phyloP scores from a whole-genome alignment of 1,140 invertebrate genomes.

The Portunus trituberculatus region DNA sequence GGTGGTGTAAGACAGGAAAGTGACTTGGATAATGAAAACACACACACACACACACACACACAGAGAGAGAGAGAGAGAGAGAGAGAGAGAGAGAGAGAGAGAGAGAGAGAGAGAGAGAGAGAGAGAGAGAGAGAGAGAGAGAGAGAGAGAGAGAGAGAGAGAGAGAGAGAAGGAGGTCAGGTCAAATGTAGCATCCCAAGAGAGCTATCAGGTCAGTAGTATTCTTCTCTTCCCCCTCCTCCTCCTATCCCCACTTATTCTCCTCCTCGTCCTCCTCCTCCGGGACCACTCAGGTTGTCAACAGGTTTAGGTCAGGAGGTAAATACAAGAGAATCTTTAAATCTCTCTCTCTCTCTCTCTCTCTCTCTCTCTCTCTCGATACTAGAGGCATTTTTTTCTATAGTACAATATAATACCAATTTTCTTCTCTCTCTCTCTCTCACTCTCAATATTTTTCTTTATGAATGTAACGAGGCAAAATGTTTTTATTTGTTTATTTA shows the following conservation, averaged over 20 bases:
- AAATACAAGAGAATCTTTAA: not conserved
- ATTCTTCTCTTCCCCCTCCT: not conserved
- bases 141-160: not conserved
- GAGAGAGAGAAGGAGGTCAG: not conserved
- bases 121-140: too few species aligned
- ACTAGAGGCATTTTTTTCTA: too few species aligned
- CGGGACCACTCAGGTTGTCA: not conserved
- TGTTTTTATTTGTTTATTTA: too few species aligned
- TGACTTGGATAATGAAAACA: too few species aligned
- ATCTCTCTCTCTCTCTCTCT: not conserved
- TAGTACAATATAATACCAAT: too few species aligned
- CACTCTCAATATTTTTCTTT: not conserved
- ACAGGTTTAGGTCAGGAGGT: constrained; percentile 18
- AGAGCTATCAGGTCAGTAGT: not conserved
- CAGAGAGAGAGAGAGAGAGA: too few species aligned
- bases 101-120: too few species aligned
- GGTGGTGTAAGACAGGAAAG: too few species aligned
- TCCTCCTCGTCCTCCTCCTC: too few species aligned
- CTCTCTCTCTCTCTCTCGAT: not conserved
- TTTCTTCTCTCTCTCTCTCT: not conserved
- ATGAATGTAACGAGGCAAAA: not conserved
- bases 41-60: too few species aligned
- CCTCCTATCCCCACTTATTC: not conserved
- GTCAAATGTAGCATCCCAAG: not conserved
- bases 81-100: too few species aligned